These are phyloP conservation scores for Aviceda cuculoides DNA, from an alignment of 2,797 vertebrate genomes.

Conservation along the genomic window DNA sequence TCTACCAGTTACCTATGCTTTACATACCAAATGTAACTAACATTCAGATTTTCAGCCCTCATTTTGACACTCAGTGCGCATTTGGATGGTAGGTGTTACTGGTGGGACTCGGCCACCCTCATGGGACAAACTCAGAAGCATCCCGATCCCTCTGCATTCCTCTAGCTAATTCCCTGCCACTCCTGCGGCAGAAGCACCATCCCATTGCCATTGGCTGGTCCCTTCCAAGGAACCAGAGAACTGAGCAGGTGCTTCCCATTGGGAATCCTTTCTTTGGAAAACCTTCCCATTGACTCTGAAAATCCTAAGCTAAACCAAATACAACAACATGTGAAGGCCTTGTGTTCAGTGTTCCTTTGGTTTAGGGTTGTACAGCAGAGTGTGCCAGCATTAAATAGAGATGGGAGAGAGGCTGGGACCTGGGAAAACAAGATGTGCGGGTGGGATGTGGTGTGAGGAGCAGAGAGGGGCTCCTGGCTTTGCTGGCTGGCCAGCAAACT, in stretches of 20 bases:
- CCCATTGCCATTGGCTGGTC: not conserved
- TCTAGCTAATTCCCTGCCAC: not conserved
- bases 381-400: not conserved
- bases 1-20: not conserved
- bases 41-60: not conserved
- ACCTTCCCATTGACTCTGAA: not conserved
- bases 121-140: not conserved
- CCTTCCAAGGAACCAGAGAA: not conserved
- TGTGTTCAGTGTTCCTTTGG: not conserved
- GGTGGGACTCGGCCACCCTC: not conserved
- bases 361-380: not conserved
- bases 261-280: not conserved
- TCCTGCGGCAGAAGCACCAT: not conserved
- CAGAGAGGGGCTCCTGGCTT: not conserved
- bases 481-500: not conserved
- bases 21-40: fast-evolving
- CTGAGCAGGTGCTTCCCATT: not conserved
- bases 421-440: not conserved
- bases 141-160: not conserved
- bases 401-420: not conserved
- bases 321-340: fast-evolving
- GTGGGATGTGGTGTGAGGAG: not conserved
- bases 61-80: not conserved
- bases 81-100: not conserved
- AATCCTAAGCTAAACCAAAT: not conserved